These are phyloP conservation scores for Crotalus adamanteus DNA, from an alignment of 2,797 vertebrate genomes.

Conservation along the genomic window DNA sequence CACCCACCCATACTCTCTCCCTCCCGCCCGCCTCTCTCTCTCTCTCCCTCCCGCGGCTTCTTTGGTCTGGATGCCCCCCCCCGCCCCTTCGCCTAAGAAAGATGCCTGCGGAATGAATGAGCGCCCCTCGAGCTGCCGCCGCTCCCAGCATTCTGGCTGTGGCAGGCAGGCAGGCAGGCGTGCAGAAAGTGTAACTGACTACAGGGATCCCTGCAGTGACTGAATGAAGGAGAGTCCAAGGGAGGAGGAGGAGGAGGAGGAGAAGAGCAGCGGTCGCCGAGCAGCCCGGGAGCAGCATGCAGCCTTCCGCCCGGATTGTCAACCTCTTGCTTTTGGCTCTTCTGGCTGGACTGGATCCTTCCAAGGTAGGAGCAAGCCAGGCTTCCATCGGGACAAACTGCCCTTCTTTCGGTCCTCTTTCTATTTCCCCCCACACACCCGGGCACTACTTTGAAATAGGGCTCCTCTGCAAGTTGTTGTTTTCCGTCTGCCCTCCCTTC, in stretches of 20 bases:
- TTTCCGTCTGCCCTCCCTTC: neutral
- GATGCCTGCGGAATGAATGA: conserved; percentile 75
- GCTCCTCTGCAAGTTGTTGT: neutral
- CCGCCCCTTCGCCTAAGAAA: conserved; percentile 36
- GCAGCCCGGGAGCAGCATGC: conserved; percentile 80
- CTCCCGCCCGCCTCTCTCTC: conserved; percentile 40
- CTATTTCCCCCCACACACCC: neutral
- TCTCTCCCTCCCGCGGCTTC: neutral
- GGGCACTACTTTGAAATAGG: conserved; percentile 32
- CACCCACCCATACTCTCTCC: neutral
- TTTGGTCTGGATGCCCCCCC: conserved; percentile 11
- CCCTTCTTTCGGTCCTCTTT: neutral
- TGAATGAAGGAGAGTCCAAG: conserved; percentile 64
- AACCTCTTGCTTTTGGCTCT: conserved; percentile 82
- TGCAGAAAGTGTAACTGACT: conserved; percentile 64
- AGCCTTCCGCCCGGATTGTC: conserved; percentile 77
- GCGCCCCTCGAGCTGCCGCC: conserved; percentile 66
- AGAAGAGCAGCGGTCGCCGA: neutral
- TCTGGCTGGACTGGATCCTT: conserved; percentile 85
- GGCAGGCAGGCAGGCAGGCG: conserved; percentile 49
- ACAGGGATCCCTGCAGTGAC: conserved; percentile 66
- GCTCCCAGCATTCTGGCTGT: conserved; percentile 61
- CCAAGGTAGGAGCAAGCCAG: conserved; percentile 80
- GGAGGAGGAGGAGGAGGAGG: conserved; percentile 35
- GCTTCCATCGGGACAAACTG: neutral